Evolutionary conservation across 2,888 invertebrate genomes (phyloP).

Genomic region (Parnassius smintheus): DNA sequence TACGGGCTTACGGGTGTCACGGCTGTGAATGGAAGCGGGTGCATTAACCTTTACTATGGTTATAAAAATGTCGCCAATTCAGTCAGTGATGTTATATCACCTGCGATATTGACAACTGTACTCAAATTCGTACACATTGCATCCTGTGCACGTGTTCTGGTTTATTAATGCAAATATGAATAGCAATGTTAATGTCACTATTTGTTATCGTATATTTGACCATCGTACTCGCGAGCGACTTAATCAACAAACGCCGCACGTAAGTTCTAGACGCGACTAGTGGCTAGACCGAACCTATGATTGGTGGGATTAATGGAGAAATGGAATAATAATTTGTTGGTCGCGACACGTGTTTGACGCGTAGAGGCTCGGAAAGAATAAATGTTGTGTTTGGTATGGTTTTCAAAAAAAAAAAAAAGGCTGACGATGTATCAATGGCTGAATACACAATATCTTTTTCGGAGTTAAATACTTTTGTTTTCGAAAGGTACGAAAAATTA

Average conservation of each 20-base stretch:
- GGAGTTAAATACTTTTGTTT: slow-evolving; percentile 11
- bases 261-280: slow-evolving; percentile 18
- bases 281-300: slow-evolving; percentile 9
- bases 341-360: background rate
- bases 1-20: slow-evolving; percentile 15
- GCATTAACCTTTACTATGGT: slow-evolving; percentile 31
- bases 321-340: slow-evolving; percentile 11
- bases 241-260: slow-evolving; percentile 8
- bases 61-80: slow-evolving; percentile 35
- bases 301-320: slow-evolving; percentile 17
- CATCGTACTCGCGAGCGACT: slow-evolving; percentile 2
- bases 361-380: slow-evolving; percentile 4
- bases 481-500: slow-evolving; percentile 8
- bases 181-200: slow-evolving; percentile 13
- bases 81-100: slow-evolving; percentile 32
- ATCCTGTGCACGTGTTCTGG: slow-evolving; percentile 23
- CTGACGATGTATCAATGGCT: background rate
- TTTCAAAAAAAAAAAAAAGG: slow-evolving; percentile 2
- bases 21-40: slow-evolving; percentile 33
- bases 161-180: slow-evolving; percentile 13
- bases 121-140: slow-evolving; percentile 22
- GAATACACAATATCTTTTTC: slow-evolving; percentile 18
- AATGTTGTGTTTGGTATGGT: background rate
- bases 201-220: slow-evolving; percentile 4
- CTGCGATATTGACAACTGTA: slow-evolving; percentile 29